These are phyloP conservation scores for Lepidurus couesii DNA, from an alignment of 1,140 invertebrate genomes.

Conservation along the genomic window DNA sequence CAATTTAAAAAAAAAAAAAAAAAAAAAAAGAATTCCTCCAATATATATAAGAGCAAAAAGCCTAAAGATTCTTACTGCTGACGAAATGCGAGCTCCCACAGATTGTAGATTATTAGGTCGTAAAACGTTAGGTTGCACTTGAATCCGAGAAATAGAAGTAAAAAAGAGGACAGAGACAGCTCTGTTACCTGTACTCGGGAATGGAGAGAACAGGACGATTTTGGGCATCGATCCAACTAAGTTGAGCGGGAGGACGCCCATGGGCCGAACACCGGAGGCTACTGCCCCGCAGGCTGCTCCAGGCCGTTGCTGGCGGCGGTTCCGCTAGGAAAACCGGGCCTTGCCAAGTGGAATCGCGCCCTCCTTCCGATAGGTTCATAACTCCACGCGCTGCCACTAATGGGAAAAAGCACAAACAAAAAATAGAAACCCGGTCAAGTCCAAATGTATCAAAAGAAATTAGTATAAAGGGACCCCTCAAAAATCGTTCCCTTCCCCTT, in stretches of 20 bases:
- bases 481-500: too few relatives aligned
- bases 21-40: not conserved
- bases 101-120: slow-evolving; percentile 15
- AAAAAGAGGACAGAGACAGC: not conserved
- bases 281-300: not conserved
- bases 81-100: not conserved
- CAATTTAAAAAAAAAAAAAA: not conserved
- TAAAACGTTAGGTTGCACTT: not conserved
- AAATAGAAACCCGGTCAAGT: not conserved
- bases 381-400: slow-evolving; percentile 1
- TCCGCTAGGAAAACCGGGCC: not conserved
- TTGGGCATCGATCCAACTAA: slow-evolving; percentile 7
- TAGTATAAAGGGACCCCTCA: too few relatives aligned
- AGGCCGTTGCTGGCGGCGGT: not conserved
- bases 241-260: not conserved
- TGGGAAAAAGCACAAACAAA: not conserved
- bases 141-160: not conserved
- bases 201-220: slow-evolving; percentile 7
- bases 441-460: too few relatives aligned
- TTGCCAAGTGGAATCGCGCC: slow-evolving; percentile 2
- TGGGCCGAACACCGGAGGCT: not conserved
- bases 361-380: not conserved
- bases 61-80: not conserved
- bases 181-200: not conserved
- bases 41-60: not conserved